Evolutionary conservation across 2,113 vertebrate species (phyloP), one percentile per base, ranked within the genome.

Genomic region (Gymnarchus niloticus): DNA sequence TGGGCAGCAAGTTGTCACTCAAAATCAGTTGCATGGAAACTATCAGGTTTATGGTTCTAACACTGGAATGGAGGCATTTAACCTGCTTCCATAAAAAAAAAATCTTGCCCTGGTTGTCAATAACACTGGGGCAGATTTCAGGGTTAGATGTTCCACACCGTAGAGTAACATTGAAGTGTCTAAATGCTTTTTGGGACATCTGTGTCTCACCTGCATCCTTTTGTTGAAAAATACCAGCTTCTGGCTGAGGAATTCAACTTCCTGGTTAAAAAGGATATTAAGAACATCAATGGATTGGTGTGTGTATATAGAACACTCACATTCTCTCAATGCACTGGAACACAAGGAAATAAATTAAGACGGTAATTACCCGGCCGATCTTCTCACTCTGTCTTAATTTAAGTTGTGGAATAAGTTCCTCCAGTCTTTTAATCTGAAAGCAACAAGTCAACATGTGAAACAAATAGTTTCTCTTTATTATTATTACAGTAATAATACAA

Each of bases 381-480:
- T 92, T 94, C 87, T 95, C 93, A 23, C 88, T 88, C 46, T 77
- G 90, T 44, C 89, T 91, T 61, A 93, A 89, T 88, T 94, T 93
- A 73, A 94, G 91, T 85, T 95, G 91, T 88, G 93, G 94, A 21
- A 93, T 88, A 54, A 94, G 90, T 5, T 93, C 91, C 37, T 95
- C 92, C 81, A 95, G 89, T 88, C 93, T 92, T 86, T 94, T 92
- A 84, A 94, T 94, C 95, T 95, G 76, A 82, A n/a, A n/a, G n/a
- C n/a, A n/a, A n/a, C n/a, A n/a, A n/a, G n/a, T n/a, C n/a, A n/a
- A n/a, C n/a, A n/a, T n/a, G n/a, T n/a, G n/a, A n/a, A n/a, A n/a
- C n/a, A n/a, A n/a, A n/a, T n/a, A n/a, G n/a, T n/a, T n/a, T n/a
- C n/a, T n/a, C n/a, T n/a, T n/a, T n/a, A n/a, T n/a, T n/a, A n/a